A percentile compares a stretch with the other conserved stretches of the same genome.
Conservation (phyloP, 2,888 invertebrate genomes). For the Orthonychiurus folsomi region DNA sequence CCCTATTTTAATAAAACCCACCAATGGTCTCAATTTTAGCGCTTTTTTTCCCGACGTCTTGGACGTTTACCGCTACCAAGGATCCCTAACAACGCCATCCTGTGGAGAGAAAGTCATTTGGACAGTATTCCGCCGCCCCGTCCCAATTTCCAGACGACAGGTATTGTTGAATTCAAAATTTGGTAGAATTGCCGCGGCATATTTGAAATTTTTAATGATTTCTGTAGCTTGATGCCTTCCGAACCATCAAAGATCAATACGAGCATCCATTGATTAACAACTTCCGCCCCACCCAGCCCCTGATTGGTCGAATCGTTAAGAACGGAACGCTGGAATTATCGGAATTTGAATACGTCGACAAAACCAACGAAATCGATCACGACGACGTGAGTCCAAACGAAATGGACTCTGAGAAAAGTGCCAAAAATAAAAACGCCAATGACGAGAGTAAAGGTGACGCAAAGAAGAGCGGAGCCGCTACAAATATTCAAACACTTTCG, state of each 20-base stretch:
- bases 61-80: slow-evolving; percentile 34
- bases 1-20: neutral
- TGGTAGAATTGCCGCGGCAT: neutral
- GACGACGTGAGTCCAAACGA: neutral
- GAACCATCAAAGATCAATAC: slow-evolving; percentile 22
- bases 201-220: slow-evolving; percentile 6
- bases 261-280: slow-evolving; percentile 30
- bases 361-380: neutral
- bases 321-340: neutral
- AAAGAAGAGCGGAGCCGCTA: too few species aligned
- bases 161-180: slow-evolving; percentile 12
- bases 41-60: slow-evolving; percentile 30
- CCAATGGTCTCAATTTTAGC: slow-evolving; percentile 26
- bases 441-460: neutral
- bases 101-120: slow-evolving; percentile 34
- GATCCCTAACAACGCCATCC: slow-evolving; percentile 32
- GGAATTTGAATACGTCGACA: neutral
- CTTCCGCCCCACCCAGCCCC: slow-evolving; percentile 31
- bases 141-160: slow-evolving; percentile 26
- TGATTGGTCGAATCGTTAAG: slow-evolving; percentile 20
- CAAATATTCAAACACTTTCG: neutral
- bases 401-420: neutral
- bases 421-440: neutral
- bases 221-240: slow-evolving; percentile 28
- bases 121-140: slow-evolving; percentile 26